Evolutionary conservation across 2,113 vertebrate genomes (phyloP).

Genomic region (Sardina pilchardus): DNA sequence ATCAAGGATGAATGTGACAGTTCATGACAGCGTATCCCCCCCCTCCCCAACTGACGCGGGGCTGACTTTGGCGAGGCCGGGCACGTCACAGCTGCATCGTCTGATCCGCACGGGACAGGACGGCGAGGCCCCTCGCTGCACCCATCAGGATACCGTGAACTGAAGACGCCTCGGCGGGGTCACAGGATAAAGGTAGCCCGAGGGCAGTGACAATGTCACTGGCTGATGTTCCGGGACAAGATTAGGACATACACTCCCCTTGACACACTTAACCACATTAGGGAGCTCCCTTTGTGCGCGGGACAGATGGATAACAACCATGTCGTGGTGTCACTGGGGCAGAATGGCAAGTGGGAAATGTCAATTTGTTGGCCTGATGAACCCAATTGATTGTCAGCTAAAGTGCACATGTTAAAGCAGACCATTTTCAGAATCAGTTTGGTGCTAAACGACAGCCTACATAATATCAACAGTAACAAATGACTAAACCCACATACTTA

Average conservation of each 20-base stretch:
- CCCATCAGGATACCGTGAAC: background rate
- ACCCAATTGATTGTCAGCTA: background rate
- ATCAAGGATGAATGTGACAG: slow-evolving; percentile 68
- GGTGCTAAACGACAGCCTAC: background rate
- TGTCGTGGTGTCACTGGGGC: background rate
- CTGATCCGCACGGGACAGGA: background rate
- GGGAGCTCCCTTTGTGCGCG: background rate
- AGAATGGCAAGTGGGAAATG: background rate
- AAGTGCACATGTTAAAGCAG: too few relatives aligned
- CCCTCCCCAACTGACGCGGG: slow-evolving; percentile 64
- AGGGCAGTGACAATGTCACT: slow-evolving; percentile 1
- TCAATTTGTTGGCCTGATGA: background rate
- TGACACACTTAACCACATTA: slow-evolving; percentile 9
- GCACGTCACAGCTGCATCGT: slow-evolving; percentile 5
- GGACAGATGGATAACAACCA: background rate
- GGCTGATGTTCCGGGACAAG: slow-evolving; percentile 1
- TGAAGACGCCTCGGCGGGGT: background rate
- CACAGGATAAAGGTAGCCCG: background rate
- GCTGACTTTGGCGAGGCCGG: slow-evolving; percentile 40
- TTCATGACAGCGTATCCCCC: slow-evolving; percentile 69
- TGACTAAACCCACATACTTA: too few relatives aligned
- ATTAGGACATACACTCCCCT: background rate
- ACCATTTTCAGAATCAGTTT: background rate
- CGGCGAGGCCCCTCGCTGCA: background rate
- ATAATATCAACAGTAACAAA: background rate